phyloP scores from a whole-genome alignment of 2,888 invertebrate species.

The Dermolepida albohirtum region DNA sequence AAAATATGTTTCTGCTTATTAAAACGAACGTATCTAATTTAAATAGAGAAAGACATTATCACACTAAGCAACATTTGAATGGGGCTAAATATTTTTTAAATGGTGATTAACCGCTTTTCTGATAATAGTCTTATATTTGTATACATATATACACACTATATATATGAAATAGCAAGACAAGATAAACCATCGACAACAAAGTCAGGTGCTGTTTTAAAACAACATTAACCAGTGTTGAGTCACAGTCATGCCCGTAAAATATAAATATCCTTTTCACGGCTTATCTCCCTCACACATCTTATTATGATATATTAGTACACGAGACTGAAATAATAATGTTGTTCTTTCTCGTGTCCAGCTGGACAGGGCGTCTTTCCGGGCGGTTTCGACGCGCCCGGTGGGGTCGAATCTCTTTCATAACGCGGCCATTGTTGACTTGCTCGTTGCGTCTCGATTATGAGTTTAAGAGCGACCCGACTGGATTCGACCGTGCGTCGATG shows the following conservation, averaged over 20 bases:
- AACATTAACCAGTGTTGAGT: slow-evolving; percentile 34
- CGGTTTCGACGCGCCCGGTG: slow-evolving; percentile 26
- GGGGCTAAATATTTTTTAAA: too few relatives aligned
- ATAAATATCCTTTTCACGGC: slow-evolving; percentile 36
- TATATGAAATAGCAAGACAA: not conserved
- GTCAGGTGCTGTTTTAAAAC: slow-evolving; percentile 34
- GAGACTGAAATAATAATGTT: slow-evolving; percentile 35
- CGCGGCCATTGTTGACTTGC: slow-evolving; percentile 52
- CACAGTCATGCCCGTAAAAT: slow-evolving; percentile 30
- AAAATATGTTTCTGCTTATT: too few relatives aligned
- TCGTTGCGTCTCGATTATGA: not conserved
- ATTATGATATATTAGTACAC: slow-evolving; percentile 35
- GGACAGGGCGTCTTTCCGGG: slow-evolving; percentile 32
- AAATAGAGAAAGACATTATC: too few relatives aligned
- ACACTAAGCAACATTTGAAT: too few relatives aligned
- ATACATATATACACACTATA: too few relatives aligned
- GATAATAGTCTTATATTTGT: too few relatives aligned
- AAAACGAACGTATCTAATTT: too few relatives aligned
- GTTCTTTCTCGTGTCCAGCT: slow-evolving; percentile 31
- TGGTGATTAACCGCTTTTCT: too few relatives aligned
- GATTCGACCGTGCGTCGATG: slow-evolving; percentile 3
- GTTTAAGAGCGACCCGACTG: not conserved
- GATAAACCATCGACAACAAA: slow-evolving; percentile 26
- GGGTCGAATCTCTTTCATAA: slow-evolving; percentile 45
- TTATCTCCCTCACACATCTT: slow-evolving; percentile 34